These are phyloP conservation scores for Xiphophorus maculatus DNA, from an alignment of 2,113 vertebrate genomes.

Conservation along the genomic window DNA sequence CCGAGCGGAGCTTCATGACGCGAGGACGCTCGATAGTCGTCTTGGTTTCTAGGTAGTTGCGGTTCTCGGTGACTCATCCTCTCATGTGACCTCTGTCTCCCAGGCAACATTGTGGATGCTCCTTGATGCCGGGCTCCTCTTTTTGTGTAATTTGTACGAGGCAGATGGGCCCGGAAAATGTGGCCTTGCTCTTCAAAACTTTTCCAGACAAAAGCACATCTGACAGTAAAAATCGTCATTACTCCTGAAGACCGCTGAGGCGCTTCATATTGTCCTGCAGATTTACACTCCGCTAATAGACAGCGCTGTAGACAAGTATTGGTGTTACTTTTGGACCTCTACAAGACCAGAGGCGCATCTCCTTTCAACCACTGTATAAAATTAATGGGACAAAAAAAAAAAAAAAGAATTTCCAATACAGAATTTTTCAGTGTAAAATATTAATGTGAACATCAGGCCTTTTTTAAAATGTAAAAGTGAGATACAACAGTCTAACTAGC, in stretches of 20 bases:
- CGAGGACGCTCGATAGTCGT: conserved; percentile 38
- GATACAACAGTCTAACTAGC: too few relatives aligned
- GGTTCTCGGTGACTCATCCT: conserved; percentile 65
- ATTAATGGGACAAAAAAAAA: too few relatives aligned
- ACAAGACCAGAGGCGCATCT: too few relatives aligned
- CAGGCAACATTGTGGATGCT: conserved; percentile 65
- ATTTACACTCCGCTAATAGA: conserved; percentile 25
- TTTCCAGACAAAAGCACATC: conserved; percentile 45
- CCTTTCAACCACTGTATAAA: too few relatives aligned
- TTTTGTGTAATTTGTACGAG: conserved; percentile 59
- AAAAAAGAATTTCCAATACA: too few relatives aligned
- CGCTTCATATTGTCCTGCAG: conserved; percentile 46
- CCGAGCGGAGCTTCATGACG: conserved; percentile 39
- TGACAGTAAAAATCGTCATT: conserved; percentile 55
- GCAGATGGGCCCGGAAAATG: conserved; percentile 61
- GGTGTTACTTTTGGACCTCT: background rate
- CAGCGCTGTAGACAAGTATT: conserved; percentile 19
- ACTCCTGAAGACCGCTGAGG: conserved; percentile 45
- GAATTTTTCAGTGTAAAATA: too few relatives aligned
- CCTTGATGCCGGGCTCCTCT: conserved; percentile 47
- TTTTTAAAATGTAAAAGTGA: too few relatives aligned
- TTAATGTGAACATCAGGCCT: too few relatives aligned
- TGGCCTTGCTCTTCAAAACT: conserved; percentile 43
- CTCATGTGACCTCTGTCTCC: conserved; percentile 74
- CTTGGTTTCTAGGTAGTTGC: conserved; percentile 56